Evolutionary conservation across 2,113 vertebrate species (phyloP).

Genomic region (Grammomys surdaster): DNA sequence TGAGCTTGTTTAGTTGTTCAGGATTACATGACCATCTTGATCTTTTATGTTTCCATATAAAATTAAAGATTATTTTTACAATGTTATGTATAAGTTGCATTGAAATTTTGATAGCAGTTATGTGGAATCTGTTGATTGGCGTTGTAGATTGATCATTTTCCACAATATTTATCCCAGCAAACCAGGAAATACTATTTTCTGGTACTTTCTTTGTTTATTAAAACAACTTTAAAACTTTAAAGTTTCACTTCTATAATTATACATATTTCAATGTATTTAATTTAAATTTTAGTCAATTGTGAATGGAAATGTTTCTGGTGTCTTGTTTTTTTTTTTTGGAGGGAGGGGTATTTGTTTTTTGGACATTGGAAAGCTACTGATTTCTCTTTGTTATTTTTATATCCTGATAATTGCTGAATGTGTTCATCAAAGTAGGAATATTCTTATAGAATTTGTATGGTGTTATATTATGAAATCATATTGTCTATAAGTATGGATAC

Average conservation of each 20-base stretch:
- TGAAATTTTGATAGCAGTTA: background rate
- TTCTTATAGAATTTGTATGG: background rate
- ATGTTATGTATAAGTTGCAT: background rate
- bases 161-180: background rate
- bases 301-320: background rate
- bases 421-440: background rate
- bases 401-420: background rate
- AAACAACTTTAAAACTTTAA: no score
- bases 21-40: background rate
- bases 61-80: background rate
- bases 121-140: background rate
- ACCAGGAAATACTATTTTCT: background rate
- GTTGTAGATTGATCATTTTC: background rate
- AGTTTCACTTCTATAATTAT: background rate
- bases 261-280: background rate
- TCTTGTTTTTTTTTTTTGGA: background rate
- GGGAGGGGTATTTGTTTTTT: background rate
- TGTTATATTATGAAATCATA: background rate
- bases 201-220: background rate
- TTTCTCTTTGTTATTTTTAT: background rate
- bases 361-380: background rate
- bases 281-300: background rate
- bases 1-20: background rate
- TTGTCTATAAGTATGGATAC: background rate
- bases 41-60: background rate